Percentiles rank a stretch among this genome's conserved stretches.
Conservation (phyloP, 30 jellyfish, hydroid and myxozoan genomes). For the Haliclystus octoradiatus region DNA sequence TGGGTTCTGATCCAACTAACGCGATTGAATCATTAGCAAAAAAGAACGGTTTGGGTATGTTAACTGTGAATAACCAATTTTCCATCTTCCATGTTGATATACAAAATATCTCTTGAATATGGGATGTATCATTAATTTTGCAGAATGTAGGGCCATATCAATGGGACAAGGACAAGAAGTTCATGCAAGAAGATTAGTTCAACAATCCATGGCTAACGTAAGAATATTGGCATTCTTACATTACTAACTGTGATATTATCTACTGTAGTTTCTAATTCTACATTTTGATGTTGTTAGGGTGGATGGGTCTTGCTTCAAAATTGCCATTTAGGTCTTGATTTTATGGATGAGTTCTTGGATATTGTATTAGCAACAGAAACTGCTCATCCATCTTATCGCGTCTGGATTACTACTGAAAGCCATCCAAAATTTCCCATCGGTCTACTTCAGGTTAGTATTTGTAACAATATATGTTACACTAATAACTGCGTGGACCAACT, state of each 20-base stretch:
- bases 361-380: constrained; percentile 48
- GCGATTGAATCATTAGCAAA: constrained; percentile 88
- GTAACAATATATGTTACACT: too few relatives aligned
- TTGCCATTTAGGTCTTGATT: constrained; percentile 91
- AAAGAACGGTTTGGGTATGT: constrained; percentile 44
- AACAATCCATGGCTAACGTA: constrained; percentile 70
- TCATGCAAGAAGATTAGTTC: constrained; percentile 84
- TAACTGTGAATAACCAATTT: background rate
- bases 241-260: background rate
- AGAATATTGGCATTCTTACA: constrained; percentile 11
- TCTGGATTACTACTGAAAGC: constrained; percentile 92
- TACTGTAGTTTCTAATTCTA: background rate
- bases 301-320: constrained; percentile 95
- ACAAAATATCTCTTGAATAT: background rate
- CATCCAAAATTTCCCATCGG: constrained; percentile 94
- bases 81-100: background rate
- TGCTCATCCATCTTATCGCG: constrained; percentile 60
- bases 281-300: constrained; percentile 33
- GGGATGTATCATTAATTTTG: background rate
- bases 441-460: constrained; percentile 63
- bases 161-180: constrained; percentile 98
- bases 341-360: constrained; percentile 85
- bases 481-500: too few relatives aligned
- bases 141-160: constrained; percentile 90
- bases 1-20: constrained; percentile 96